Percentiles rank a stretch among this genome's conserved stretches.
Evolutionary conservation across 2,797 vertebrate genomes (phyloP).

Genomic region (Strix occidentalis): DNA sequence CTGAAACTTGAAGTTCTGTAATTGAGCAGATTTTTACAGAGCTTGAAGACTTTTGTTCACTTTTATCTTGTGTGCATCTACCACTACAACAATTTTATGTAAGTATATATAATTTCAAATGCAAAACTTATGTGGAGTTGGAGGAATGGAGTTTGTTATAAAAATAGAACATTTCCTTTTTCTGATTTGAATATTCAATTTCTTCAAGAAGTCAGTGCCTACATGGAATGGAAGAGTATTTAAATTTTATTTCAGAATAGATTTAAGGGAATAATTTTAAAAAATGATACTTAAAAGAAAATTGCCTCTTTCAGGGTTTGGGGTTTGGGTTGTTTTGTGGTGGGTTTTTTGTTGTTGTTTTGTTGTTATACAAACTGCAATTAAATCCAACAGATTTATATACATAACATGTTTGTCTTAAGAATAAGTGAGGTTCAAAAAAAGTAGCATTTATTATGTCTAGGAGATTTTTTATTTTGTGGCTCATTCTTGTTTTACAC

Average conservation of each 20-base stretch:
- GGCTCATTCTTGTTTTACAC: constrained; percentile 29
- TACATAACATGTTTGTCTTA: background rate
- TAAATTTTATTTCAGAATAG: background rate
- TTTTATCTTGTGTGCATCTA: background rate
- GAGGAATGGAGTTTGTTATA: background rate
- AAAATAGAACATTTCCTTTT: background rate
- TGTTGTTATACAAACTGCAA: background rate
- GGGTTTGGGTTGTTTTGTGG: background rate
- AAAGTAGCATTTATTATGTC: background rate
- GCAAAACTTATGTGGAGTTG: background rate
- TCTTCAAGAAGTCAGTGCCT: background rate
- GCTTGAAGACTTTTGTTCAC: background rate
- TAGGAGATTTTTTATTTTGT: constrained; percentile 22
- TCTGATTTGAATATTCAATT: background rate
- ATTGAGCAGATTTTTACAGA: background rate
- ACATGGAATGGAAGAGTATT: background rate
- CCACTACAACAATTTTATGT: background rate
- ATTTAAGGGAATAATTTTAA: background rate
- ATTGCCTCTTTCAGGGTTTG: background rate
- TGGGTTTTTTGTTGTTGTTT: background rate
- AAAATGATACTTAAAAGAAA: background rate
- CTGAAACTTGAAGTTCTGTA: background rate
- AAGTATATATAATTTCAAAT: background rate
- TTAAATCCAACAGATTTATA: background rate
- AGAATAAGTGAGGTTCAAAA: background rate